Percentiles rank a stretch among this genome's conserved stretches.
Conservation (phyloP, 1,140 invertebrate species). For the Eciton burchellii region DNA sequence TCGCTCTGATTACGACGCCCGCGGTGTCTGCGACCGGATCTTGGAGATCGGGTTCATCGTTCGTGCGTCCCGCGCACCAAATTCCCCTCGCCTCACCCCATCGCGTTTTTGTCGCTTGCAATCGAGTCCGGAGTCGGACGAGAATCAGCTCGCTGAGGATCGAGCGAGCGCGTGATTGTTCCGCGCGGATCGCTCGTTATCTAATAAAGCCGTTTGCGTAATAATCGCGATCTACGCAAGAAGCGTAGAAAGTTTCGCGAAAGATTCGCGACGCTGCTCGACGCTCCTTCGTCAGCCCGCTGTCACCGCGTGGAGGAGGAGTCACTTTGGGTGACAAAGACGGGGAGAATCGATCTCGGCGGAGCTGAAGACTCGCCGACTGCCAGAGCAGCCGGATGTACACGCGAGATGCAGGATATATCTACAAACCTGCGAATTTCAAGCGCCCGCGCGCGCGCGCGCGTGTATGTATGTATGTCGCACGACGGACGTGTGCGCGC, state of each 20-base stretch:
- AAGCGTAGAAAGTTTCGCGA: no score
- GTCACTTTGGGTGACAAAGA: no score
- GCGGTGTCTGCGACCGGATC: constrained; percentile 62
- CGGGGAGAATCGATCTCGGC: no score
- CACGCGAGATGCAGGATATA: constrained; percentile 38
- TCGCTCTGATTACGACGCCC: constrained; percentile 76
- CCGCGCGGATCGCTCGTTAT: background rate
- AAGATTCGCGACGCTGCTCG: background rate
- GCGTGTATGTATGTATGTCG: background rate
- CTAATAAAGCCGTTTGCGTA: background rate
- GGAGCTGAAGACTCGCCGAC: constrained; percentile 14
- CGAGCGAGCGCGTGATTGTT: constrained; percentile 2
- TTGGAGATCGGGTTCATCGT: constrained; percentile 52
- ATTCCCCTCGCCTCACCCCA: background rate
- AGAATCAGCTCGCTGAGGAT: background rate
- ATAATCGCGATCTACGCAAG: background rate
- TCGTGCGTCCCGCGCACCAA: background rate
- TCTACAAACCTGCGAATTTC: constrained; percentile 45
- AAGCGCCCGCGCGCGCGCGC: constrained; percentile 13
- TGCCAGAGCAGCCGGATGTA: constrained; percentile 53
- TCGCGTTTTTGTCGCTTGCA: background rate
- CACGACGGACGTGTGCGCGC: background rate
- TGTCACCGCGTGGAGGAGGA: no score
- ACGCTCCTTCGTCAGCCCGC: no score
- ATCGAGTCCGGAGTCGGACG: background rate